phyloP scores from a whole-genome alignment of 2,113 vertebrate species.

The Ophiodon elongatus region DNA sequence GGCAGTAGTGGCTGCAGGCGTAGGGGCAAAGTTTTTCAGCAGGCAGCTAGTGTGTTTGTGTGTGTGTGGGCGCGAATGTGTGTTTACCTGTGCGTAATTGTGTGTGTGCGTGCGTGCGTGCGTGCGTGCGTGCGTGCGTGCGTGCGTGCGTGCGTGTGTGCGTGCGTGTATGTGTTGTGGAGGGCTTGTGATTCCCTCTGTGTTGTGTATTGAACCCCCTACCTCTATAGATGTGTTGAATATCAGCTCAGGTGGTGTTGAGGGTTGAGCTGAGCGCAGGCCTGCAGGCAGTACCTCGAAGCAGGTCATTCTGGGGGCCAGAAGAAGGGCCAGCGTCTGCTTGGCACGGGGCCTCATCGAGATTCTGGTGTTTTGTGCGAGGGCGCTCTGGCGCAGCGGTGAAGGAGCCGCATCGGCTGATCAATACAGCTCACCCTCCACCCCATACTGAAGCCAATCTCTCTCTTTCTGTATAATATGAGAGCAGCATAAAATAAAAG shows the following conservation, averaged over 20 bases:
- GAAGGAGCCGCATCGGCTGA: constrained; percentile 67
- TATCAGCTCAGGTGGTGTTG: constrained; percentile 47
- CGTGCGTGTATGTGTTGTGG: constrained; percentile 18
- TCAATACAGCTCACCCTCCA: constrained; percentile 53
- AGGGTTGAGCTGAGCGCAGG: constrained; percentile 18
- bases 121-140: constrained; percentile 16
- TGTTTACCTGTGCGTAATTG: constrained; percentile 44
- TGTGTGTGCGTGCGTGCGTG: neutral
- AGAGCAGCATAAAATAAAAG: constrained; percentile 25
- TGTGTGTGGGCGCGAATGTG: neutral
- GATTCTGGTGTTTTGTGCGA: constrained; percentile 68
- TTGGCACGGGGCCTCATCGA: constrained; percentile 52
- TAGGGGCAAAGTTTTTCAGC: neutral
- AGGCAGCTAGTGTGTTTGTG: constrained; percentile 18
- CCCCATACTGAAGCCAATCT: constrained; percentile 5
- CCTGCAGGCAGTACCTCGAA: constrained; percentile 43
- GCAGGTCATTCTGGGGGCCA: constrained; percentile 46
- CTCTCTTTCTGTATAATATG: constrained; percentile 22
- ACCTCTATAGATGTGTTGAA: constrained; percentile 36
- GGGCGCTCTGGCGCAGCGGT: constrained; percentile 31
- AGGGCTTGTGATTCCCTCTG: constrained; percentile 10
- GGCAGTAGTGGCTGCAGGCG: constrained; percentile 30
- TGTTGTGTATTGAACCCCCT: constrained; percentile 33
- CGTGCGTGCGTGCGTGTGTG: neutral
- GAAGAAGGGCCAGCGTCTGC: neutral